phyloP scores from a whole-genome alignment of 2,888 invertebrate genomes.

The Sipunculus nudus region DNA sequence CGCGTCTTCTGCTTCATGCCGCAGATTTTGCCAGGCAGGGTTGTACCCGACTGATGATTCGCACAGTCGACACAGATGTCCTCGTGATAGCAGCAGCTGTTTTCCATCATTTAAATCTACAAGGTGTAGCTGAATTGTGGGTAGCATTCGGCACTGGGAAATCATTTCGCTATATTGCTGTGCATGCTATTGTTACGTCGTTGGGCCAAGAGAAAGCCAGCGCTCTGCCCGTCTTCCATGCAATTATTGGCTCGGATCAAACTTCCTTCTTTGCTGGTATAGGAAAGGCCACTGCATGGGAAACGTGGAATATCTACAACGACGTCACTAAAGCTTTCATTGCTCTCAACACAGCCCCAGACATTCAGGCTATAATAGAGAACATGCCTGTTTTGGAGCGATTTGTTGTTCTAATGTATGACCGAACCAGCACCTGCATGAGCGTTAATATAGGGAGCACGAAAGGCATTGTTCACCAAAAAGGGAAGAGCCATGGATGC shows the following conservation, averaged over 20 bases:
- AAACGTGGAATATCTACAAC: background rate
- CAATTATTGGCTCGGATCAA: slow-evolving; percentile 34
- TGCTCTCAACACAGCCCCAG: background rate
- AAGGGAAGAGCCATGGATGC: slow-evolving; percentile 15
- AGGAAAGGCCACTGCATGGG: slow-evolving; percentile 25
- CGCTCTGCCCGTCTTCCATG: slow-evolving; percentile 23
- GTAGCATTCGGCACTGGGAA: slow-evolving; percentile 28
- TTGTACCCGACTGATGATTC: slow-evolving; percentile 10
- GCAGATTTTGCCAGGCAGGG: slow-evolving; percentile 14
- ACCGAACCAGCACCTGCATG: slow-evolving; percentile 14
- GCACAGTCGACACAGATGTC: slow-evolving; percentile 32
- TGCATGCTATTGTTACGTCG: slow-evolving; percentile 19
- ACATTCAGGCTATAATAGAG: background rate
- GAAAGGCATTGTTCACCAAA: slow-evolving; percentile 28
- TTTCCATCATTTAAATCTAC: background rate
- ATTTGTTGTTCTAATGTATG: slow-evolving; percentile 39
- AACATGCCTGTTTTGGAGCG: slow-evolving; percentile 24
- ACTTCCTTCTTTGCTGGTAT: slow-evolving; percentile 19
- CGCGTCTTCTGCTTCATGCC: slow-evolving; percentile 24
- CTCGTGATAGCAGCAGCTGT: slow-evolving; percentile 27
- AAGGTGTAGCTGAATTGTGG: slow-evolving; percentile 18
- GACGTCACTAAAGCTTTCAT: background rate
- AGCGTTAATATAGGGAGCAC: slow-evolving; percentile 29
- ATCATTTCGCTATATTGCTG: slow-evolving; percentile 30
- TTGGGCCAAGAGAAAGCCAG: slow-evolving; percentile 15